Conservation (phyloP, 2,113 vertebrate genomes). For the Misgurnus mizolepis region DNA sequence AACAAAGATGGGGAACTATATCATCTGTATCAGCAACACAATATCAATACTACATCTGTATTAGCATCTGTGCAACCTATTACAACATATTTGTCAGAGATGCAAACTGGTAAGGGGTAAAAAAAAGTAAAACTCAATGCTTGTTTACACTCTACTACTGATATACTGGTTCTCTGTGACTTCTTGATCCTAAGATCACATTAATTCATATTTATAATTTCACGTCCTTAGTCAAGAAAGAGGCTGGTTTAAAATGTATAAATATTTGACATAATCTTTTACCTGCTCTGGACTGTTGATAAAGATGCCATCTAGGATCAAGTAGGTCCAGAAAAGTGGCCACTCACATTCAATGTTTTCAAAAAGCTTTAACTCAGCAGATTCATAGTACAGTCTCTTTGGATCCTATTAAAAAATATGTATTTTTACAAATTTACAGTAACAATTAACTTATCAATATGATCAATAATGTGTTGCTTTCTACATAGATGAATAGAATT, state of each 20-base stretch:
- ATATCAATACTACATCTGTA: background rate
- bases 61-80: no score
- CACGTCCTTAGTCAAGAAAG: background rate
- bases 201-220: background rate
- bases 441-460: no score
- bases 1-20: constrained; percentile 5
- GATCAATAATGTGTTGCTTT: no score
- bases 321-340: constrained; percentile 97
- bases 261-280: background rate
- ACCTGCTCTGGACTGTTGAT: constrained; percentile 90
- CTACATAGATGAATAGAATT: no score
- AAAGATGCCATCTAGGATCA: constrained; percentile 94
- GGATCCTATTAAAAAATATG: constrained; percentile 78
- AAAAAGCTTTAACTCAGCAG: constrained; percentile 93
- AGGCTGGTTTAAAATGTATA: background rate
- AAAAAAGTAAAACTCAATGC: background rate
- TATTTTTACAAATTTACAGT: background rate
- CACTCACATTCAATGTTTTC: constrained; percentile 98
- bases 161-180: no score
- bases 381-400: constrained; percentile 89
- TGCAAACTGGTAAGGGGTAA: no score
- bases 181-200: background rate
- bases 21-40: background rate
- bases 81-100: no score
- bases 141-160: background rate